Percentiles rank a stretch among this genome's conserved stretches.
Evolutionary conservation across 2,113 vertebrate genomes (phyloP).

Genomic region (Sinocyclocheilus grahami): DNA sequence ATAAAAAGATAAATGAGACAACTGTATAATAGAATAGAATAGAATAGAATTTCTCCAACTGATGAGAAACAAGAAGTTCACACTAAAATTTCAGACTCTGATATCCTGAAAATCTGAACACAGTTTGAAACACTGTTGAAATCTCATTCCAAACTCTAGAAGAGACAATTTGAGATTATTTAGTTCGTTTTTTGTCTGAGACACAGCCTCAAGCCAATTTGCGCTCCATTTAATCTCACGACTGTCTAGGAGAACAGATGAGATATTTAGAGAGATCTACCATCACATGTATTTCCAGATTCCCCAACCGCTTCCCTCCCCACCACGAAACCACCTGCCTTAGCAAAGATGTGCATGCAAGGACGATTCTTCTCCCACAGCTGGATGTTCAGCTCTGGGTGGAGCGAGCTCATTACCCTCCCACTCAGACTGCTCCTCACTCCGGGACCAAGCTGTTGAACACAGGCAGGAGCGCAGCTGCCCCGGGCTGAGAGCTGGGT

Average conservation of each 20-base stretch:
- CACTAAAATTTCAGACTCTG: not conserved
- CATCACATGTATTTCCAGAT: not conserved
- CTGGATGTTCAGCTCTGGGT: slow-evolving; percentile 39
- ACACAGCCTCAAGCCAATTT: not conserved
- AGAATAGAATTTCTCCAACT: not conserved
- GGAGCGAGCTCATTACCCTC: slow-evolving; percentile 36
- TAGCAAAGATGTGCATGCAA: not conserved
- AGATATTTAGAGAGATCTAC: not conserved
- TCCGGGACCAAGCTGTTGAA: slow-evolving; percentile 44
- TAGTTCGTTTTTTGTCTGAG: not conserved
- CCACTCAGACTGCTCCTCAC: slow-evolving; percentile 21
- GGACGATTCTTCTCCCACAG: slow-evolving; percentile 14
- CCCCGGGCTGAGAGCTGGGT: slow-evolving; percentile 5
- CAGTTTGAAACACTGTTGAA: not conserved
- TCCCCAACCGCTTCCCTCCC: not conserved
- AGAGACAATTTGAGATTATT: not conserved
- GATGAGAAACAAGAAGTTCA: not conserved
- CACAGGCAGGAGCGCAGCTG: slow-evolving; percentile 8
- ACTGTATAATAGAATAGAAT: not conserved
- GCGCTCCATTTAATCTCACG: not conserved
- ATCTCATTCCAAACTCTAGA: not conserved
- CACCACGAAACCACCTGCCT: slow-evolving; percentile 8
- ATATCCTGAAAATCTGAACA: not conserved
- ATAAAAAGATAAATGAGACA: not conserved
- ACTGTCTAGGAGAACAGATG: not conserved